Evolutionary conservation across 2,113 vertebrate species (phyloP).

Genomic region (Eptesicus fuscus): DNA sequence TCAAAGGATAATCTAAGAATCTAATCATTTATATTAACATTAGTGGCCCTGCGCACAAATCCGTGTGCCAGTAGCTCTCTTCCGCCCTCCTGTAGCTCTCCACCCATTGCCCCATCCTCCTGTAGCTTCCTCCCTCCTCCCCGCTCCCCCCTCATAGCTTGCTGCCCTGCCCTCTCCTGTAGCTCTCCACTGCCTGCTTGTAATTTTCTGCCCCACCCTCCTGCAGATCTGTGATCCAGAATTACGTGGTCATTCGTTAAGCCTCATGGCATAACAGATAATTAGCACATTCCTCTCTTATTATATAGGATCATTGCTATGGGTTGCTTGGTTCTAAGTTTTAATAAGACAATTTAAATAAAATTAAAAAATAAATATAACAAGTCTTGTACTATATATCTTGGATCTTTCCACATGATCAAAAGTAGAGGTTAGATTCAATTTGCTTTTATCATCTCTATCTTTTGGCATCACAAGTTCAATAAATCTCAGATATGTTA

Average conservation of each 20-base stretch:
- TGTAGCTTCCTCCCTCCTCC: too few species aligned
- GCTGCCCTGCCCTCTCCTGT: too few species aligned
- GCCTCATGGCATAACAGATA: too few species aligned
- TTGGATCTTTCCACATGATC: neutral
- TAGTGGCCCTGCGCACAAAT: too few species aligned
- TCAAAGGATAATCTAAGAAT: neutral
- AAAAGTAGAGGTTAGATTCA: neutral
- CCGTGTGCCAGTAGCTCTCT: too few species aligned
- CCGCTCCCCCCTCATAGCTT: too few species aligned
- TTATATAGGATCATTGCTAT: neutral
- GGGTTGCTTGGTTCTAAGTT: neutral
- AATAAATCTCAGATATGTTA: neutral
- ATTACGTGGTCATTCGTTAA: accelerated
- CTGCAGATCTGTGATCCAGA: too few species aligned
- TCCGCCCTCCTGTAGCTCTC: too few species aligned
- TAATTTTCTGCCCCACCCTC: too few species aligned
- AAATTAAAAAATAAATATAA: neutral
- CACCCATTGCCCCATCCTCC: too few species aligned
- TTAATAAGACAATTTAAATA: neutral
- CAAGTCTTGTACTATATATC: neutral
- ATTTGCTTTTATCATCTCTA: neutral
- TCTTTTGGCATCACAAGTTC: neutral
- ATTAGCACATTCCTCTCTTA: too few species aligned
- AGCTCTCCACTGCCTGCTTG: too few species aligned
- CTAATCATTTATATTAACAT: neutral